Percentiles rank a stretch among this genome's conserved stretches.
Conservation (phyloP, 2,113 vertebrate species). For the Phodopus roborovskii region DNA sequence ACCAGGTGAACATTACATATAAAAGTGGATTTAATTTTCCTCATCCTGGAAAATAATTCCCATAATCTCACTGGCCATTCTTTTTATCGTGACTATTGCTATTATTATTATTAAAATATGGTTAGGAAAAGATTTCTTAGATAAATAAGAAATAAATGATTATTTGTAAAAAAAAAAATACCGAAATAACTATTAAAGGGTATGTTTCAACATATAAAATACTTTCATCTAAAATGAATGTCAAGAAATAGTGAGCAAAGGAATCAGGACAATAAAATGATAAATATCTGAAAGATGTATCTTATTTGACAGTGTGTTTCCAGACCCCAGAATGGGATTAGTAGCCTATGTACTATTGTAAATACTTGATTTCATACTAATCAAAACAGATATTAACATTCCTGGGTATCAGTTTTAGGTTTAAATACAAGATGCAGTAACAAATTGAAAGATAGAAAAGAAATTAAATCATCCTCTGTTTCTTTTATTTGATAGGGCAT, state of each 20-base stretch:
- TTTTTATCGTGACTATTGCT: background rate
- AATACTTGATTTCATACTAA: background rate
- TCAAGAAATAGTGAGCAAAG: background rate
- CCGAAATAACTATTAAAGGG: background rate
- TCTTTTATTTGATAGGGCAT: background rate
- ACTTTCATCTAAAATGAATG: background rate
- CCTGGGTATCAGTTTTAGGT: background rate
- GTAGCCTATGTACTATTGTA: background rate
- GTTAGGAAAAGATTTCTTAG: background rate
- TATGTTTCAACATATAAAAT: background rate
- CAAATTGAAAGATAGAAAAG: background rate
- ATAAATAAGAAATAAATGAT: conserved; percentile 2
- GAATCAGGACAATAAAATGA: background rate
- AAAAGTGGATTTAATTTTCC: background rate
- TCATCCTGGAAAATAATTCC: background rate
- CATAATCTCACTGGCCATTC: background rate
- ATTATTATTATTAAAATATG: background rate
- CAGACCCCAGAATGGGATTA: background rate
- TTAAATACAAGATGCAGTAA: background rate
- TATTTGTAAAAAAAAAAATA: background rate
- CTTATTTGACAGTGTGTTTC: background rate
- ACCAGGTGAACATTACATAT: background rate
- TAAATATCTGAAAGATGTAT: background rate
- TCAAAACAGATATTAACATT: conserved; percentile 18
- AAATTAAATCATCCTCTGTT: background rate